Evolutionary conservation across 2,797 vertebrate genomes (phyloP).

Genomic region (Alcedo atthis): DNA sequence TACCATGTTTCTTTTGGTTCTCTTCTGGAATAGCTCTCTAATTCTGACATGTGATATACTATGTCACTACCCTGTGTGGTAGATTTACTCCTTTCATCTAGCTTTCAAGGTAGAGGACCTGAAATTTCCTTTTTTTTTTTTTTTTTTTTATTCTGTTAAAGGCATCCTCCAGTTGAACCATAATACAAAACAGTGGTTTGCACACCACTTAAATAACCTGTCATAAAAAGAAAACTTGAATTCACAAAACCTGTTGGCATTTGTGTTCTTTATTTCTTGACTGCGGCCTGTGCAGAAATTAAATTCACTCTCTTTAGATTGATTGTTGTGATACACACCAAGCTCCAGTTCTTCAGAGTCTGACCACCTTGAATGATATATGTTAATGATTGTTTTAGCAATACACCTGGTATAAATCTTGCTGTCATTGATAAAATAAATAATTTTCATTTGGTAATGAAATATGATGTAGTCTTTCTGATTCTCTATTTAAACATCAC

Average conservation of each 20-base stretch:
- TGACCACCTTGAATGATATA: constrained; percentile 69
- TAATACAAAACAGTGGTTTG: constrained; percentile 14
- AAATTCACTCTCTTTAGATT: constrained; percentile 51
- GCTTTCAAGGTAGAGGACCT: neutral
- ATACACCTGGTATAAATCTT: constrained; percentile 67
- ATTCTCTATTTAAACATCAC: constrained; percentile 82
- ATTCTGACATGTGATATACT: constrained; percentile 3
- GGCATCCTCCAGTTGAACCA: neutral
- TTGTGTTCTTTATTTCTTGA: neutral
- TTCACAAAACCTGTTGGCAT: neutral
- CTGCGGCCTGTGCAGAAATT: constrained; percentile 2
- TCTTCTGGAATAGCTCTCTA: neutral
- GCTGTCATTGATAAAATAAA: constrained; percentile 66
- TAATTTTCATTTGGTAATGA: constrained; percentile 86
- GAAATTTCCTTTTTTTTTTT: neutral
- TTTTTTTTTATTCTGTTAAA: neutral
- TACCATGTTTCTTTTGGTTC: constrained; percentile 22
- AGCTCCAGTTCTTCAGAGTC: constrained; percentile 30
- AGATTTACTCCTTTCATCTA: constrained; percentile 20
- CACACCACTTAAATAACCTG: neutral
- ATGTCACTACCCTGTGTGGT: neutral
- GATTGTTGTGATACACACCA: constrained; percentile 42
- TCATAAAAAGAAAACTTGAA: constrained; percentile 7
- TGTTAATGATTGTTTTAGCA: constrained; percentile 61
- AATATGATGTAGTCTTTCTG: constrained; percentile 83